phyloP scores from a whole-genome alignment of 2,113 vertebrate genomes.

The Paradisaea rubra region DNA sequence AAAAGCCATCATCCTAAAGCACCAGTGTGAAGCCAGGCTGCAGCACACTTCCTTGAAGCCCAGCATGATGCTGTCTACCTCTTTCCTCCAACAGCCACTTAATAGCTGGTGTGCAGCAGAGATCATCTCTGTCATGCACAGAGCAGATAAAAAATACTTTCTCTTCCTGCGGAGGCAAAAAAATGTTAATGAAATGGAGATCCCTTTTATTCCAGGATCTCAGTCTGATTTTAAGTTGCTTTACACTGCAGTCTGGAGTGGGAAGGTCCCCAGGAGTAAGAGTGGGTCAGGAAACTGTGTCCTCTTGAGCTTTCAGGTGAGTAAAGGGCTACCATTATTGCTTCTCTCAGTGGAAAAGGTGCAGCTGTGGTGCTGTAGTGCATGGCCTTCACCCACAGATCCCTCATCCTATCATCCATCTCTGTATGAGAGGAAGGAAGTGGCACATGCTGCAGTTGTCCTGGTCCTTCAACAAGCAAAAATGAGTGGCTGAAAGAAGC shows the following conservation, averaged over 20 bases:
- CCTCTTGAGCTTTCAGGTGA: background rate
- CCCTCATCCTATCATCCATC: background rate
- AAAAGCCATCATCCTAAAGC: background rate
- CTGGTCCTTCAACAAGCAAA: background rate
- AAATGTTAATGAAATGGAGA: background rate
- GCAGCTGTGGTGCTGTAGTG: background rate
- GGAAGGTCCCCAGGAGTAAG: background rate
- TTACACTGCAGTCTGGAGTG: background rate
- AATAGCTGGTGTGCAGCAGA: background rate
- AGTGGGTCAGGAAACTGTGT: background rate
- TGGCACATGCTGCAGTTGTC: fast-evolving
- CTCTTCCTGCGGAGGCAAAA: background rate
- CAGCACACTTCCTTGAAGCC: background rate
- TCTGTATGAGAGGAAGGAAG: background rate
- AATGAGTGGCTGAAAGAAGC: background rate
- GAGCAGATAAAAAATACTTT: background rate
- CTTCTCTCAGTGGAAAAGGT: background rate
- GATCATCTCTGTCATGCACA: background rate
- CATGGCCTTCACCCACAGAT: background rate
- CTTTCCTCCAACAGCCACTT: background rate
- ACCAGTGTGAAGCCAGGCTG: background rate
- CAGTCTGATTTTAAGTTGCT: background rate
- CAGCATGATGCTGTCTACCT: background rate
- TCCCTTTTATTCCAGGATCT: background rate
- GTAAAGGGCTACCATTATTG: background rate